Base-by-base conservation (phyloP, 2,888 invertebrate genomes). In the Zaprionus bogoriensis region DNA sequence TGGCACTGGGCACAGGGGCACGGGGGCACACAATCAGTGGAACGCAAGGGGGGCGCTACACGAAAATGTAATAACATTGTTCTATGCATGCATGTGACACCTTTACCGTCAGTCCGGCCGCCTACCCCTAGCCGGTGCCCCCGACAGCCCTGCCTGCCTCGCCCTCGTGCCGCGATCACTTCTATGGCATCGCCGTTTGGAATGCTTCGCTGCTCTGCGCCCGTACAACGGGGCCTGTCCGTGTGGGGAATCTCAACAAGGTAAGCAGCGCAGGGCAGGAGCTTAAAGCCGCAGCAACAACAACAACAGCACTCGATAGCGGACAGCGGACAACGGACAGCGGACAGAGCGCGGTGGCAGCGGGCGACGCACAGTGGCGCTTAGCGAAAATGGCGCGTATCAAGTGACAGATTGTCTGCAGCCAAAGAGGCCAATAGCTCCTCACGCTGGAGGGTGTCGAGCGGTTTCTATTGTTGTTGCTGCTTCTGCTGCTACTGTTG, bases 171-270 rank as follows among this genome's bases (percentile, higher is more conserved):
- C 22, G 20, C 50, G 54, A 55, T 74, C 89, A 89, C 87, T 89
- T 88, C 63, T 89, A 89, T 77, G 89, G 89, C 83, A 87, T 89
- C 89, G 54, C 73, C 68, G 61, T 52, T 79, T 71, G 74, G 81
- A 86, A 83, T 83, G 87, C 81, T 81, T 84, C 69, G 87, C 60
- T 81, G 87, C 71, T 68, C 73, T 77, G 80, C 86, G 86, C 80
- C 80, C 80, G 80, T 80, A 80, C 65, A 80, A 80, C 67, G 75
- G 70, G 64, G 55, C 55, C 59, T 42, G 59, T 47, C 36, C 51
- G 51, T 64, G 30, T 67, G 62, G 74, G 63, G 76, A 77, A 77
- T 77, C 76, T 77, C 76, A 77, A 77, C 76, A 77, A 77, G 77
- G 77, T 74, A 77, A 61, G 58, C 42, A 64, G 61, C 67, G 55